These are phyloP conservation scores for Hybos culiciformis DNA, from an alignment of 2,888 invertebrate species.

Conservation along the genomic window DNA sequence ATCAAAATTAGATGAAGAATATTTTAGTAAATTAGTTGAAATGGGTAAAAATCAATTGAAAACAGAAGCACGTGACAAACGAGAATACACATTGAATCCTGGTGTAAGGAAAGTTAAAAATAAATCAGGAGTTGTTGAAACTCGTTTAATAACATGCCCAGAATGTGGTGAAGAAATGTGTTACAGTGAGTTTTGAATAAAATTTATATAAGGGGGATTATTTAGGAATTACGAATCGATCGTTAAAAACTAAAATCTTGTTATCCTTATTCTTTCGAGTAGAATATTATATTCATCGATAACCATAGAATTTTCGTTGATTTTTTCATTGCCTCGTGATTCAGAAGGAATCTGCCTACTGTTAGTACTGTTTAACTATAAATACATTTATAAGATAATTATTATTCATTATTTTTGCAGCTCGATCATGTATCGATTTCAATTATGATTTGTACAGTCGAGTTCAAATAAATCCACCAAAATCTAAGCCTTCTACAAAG, in stretches of 20 bases:
- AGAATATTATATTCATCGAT: too few species aligned
- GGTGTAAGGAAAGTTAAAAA: conserved; percentile 66
- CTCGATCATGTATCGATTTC: conserved; percentile 31
- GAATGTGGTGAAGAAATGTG: conserved; percentile 83
- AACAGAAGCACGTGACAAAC: conserved; percentile 56
- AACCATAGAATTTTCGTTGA: too few species aligned
- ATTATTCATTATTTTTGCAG: conserved; percentile 16
- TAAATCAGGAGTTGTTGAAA: conserved; percentile 68
- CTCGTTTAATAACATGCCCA: conserved; percentile 55
- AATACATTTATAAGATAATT: conserved; percentile 11
- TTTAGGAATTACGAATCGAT: background rate
- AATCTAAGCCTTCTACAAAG: conserved; percentile 24
- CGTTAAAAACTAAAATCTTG: background rate
- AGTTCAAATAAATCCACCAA: conserved; percentile 27
- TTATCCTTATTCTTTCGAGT: background rate
- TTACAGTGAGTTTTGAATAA: conserved; percentile 39
- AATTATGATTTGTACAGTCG: conserved; percentile 34
- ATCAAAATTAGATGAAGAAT: conserved; percentile 70
- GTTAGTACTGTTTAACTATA: background rate
- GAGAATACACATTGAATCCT: conserved; percentile 49
- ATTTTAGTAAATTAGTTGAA: conserved; percentile 72
- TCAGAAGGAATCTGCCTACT: too few species aligned
- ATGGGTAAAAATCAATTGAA: conserved; percentile 64
- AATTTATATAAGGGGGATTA: conserved; percentile 12
- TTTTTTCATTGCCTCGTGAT: too few species aligned